These are phyloP conservation scores for Lucifuga dentata DNA, from an alignment of 2,113 vertebrate genomes.

Conservation along the genomic window DNA sequence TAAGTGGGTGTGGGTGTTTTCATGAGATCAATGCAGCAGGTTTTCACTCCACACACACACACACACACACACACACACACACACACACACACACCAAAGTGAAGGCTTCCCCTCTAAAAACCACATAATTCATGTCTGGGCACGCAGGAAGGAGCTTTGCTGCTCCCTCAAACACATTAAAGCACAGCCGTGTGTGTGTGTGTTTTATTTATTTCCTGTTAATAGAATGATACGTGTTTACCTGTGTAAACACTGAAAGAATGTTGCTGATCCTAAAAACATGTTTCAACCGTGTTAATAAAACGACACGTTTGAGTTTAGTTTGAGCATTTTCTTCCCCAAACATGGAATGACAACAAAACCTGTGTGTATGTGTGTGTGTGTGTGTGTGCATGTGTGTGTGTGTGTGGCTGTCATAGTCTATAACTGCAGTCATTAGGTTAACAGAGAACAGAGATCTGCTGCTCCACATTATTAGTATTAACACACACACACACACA, in stretches of 20 bases:
- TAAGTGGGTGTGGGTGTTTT: too few relatives aligned
- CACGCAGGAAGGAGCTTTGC: constrained; percentile 59
- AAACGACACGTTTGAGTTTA: too few relatives aligned
- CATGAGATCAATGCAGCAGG: too few relatives aligned
- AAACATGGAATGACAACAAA: too few relatives aligned
- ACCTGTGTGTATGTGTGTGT: too few relatives aligned
- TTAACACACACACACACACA: constrained; percentile 54
- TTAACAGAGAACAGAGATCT: constrained; percentile 72
- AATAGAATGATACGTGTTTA: too few relatives aligned
- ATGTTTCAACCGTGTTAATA: too few relatives aligned
- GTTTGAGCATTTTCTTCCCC: too few relatives aligned
- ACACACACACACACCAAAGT: constrained; percentile 61
- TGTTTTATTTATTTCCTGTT: too few relatives aligned
- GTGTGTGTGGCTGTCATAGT: constrained; percentile 28
- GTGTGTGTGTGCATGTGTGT: constrained; percentile 13
- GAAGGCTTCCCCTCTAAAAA: constrained; percentile 78
- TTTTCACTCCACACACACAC: too few relatives aligned
- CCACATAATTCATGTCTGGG: constrained; percentile 74
- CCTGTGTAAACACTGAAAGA: too few relatives aligned
- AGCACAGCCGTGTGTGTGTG: constrained; percentile 1
- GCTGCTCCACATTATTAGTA: constrained; percentile 69
- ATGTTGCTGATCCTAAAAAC: too few relatives aligned
- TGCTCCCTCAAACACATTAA: constrained; percentile 67
- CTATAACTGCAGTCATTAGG: constrained; percentile 67
- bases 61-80: constrained; percentile 7